phyloP scores from a whole-genome alignment of 2,888 invertebrate genomes.

The Mechanitis mazaeus region DNA sequence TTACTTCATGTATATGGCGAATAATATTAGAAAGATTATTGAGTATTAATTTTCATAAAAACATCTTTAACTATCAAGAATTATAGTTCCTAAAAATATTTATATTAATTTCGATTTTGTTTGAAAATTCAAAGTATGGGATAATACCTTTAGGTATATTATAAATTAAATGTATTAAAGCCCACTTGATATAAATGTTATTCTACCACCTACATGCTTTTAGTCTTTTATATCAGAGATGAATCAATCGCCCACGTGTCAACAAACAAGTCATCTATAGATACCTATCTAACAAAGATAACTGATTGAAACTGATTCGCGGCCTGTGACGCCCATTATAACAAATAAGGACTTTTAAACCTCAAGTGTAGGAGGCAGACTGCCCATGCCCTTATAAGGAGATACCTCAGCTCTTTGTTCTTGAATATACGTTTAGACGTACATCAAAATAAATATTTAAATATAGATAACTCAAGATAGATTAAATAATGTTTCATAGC shows the following conservation, averaged over 20 bases:
- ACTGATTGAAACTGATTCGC: constrained; percentile 70
- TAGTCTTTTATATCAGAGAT: constrained; percentile 67
- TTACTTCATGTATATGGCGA: too few species aligned
- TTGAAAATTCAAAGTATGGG: too few species aligned
- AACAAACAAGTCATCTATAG: constrained; percentile 54
- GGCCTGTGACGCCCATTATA: constrained; percentile 62
- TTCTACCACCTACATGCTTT: constrained; percentile 58
- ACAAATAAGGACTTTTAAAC: constrained; percentile 70
- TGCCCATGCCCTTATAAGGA: constrained; percentile 58
- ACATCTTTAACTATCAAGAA: too few species aligned
- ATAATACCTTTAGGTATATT: too few species aligned
- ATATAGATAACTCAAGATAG: constrained; percentile 9
- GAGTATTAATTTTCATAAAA: too few species aligned
- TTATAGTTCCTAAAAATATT: too few species aligned
- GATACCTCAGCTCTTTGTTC: constrained; percentile 24
- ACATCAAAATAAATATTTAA: constrained; percentile 7
- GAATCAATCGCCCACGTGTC: constrained; percentile 66
- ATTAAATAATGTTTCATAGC: constrained; percentile 5
- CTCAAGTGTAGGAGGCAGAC: constrained; percentile 60
- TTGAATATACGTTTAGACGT: constrained; percentile 9
- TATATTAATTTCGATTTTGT: too few species aligned
- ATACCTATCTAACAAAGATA: constrained; percentile 64
- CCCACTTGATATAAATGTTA: constrained; percentile 44
- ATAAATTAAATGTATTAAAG: constrained; percentile 34
- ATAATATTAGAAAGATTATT: too few species aligned